These are phyloP conservation scores for Lutjanus argentimaculatus DNA, from an alignment of 2,797 vertebrate species.

Conservation along the genomic window DNA sequence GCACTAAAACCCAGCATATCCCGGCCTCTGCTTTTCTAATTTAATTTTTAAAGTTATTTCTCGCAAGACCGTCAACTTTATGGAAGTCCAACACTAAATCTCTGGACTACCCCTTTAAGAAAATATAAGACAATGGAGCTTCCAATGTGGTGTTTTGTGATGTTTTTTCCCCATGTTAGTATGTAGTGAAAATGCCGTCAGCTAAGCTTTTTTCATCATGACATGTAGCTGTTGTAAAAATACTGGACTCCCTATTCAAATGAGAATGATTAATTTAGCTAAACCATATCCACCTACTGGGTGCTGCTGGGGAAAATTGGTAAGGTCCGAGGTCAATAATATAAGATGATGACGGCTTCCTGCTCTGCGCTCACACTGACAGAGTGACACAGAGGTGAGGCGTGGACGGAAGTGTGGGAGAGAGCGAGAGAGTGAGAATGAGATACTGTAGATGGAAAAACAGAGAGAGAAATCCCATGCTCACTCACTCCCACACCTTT, in stretches of 20 bases:
- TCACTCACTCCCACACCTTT: constrained; percentile 87
- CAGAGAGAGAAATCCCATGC: constrained; percentile 69
- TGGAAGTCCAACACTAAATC: too few relatives aligned
- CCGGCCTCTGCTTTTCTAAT: too few relatives aligned
- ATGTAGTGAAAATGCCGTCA: background rate
- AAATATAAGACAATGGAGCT: too few relatives aligned
- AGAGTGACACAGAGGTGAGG: constrained; percentile 58
- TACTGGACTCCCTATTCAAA: background rate
- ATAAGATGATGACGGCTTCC: constrained; percentile 46
- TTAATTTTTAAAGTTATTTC: too few relatives aligned
- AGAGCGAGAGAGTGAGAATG: constrained; percentile 49
- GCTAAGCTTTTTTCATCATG: background rate
- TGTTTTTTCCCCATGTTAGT: too few relatives aligned
- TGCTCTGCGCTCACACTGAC: constrained; percentile 34
- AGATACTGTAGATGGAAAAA: constrained; percentile 48
- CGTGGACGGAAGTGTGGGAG: constrained; percentile 75
- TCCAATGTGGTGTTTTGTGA: too few relatives aligned
- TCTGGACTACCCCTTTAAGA: too few relatives aligned
- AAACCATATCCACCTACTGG: background rate
- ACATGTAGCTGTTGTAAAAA: background rate
- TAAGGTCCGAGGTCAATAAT: constrained; percentile 21
- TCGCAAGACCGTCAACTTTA: too few relatives aligned
- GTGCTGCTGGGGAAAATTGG: background rate
- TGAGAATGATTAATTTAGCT: background rate
- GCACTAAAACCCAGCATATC: too few relatives aligned